Conservation (phyloP, 1,140 invertebrate species). For the Himalopsyche phryganea region DNA sequence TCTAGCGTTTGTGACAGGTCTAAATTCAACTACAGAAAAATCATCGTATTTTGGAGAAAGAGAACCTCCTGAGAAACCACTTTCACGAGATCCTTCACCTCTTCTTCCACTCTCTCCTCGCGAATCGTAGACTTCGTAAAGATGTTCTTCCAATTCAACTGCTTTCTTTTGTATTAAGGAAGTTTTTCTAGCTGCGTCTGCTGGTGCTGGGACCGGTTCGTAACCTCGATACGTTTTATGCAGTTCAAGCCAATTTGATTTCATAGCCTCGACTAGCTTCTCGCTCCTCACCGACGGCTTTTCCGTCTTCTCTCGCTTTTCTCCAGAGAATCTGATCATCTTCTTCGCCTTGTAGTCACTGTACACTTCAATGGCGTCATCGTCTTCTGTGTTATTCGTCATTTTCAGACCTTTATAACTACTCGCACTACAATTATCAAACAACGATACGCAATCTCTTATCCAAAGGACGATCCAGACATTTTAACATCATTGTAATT, state of each 20-base stretch:
- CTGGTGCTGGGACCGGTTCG: constrained; percentile 15
- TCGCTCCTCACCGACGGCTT: constrained; percentile 28
- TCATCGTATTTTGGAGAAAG: constrained; percentile 26
- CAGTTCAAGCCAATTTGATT: constrained; percentile 31
- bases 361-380: constrained; percentile 32
- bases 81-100: constrained; percentile 20
- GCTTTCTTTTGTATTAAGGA: constrained; percentile 13
- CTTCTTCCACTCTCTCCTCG: constrained; percentile 12
- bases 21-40: background rate
- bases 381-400: constrained; percentile 33
- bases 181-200: constrained; percentile 15
- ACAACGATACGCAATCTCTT: too few relatives aligned
- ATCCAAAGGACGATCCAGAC: too few relatives aligned
- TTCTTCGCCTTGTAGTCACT: constrained; percentile 34
- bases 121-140: constrained; percentile 32
- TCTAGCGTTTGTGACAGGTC: constrained; percentile 33
- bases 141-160: constrained; percentile 22
- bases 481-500: background rate
- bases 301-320: constrained; percentile 26
- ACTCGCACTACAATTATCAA: too few relatives aligned
- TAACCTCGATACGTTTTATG: constrained; percentile 32
- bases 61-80: constrained; percentile 21
- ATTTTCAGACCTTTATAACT: constrained; percentile 16
- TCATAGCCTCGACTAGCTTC: constrained; percentile 30
- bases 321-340: constrained; percentile 30